Conservation (phyloP, 1,140 invertebrate species). For the Stratiolaelaps scimitus region DNA sequence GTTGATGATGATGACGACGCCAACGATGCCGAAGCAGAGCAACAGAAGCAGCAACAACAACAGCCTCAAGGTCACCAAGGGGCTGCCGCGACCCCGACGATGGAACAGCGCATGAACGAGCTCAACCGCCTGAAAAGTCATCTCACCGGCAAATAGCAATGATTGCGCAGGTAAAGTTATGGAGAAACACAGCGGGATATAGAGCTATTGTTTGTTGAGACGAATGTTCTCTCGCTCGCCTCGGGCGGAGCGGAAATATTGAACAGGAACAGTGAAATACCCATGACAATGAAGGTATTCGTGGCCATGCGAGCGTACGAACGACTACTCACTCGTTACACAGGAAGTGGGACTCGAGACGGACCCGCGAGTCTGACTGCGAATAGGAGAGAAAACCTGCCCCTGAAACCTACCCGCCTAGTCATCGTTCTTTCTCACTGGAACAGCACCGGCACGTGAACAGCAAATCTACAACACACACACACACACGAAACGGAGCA, state of each 20-base stretch:
- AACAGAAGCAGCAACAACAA: not conserved
- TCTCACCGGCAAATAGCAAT: not conserved
- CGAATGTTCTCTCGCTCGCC: not conserved
- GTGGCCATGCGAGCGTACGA: too few relatives aligned
- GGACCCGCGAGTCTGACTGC: too few relatives aligned
- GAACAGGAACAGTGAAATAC: not conserved
- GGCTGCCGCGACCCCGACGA: not conserved
- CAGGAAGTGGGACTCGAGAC: too few relatives aligned
- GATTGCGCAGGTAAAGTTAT: not conserved
- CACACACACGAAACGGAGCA: too few relatives aligned
- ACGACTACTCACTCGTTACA: too few relatives aligned
- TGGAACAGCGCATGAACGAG: slow-evolving; percentile 4
- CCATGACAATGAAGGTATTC: too few relatives aligned
- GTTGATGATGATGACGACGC: not conserved
- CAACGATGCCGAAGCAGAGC: not conserved
- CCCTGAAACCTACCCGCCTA: too few relatives aligned
- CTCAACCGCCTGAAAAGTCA: slow-evolving; percentile 8
- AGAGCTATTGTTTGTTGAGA: not conserved
- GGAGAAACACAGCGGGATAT: not conserved
- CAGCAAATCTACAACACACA: too few relatives aligned
- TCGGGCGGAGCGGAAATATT: not conserved
- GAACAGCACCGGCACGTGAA: too few relatives aligned
- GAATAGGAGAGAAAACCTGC: too few relatives aligned
- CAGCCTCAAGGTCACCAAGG: not conserved
- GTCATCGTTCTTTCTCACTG: too few relatives aligned